These are phyloP conservation scores for Ibidorhyncha struthersii DNA, from an alignment of 2,113 vertebrate species.

Conservation along the genomic window DNA sequence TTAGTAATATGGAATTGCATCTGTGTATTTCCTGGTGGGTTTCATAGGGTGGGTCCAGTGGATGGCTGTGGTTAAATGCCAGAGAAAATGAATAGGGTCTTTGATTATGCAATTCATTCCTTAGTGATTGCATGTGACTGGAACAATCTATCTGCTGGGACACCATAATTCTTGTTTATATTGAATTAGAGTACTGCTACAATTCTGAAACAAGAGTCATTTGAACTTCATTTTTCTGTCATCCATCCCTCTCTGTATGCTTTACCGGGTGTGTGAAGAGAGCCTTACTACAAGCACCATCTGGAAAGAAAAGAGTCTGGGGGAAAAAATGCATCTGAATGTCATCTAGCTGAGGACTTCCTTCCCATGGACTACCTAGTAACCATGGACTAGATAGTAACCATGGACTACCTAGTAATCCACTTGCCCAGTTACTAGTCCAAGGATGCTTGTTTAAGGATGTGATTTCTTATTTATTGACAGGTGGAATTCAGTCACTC, in stretches of 20 bases:
- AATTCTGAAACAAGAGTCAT: not conserved
- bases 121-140: not conserved
- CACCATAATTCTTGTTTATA: not conserved
- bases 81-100: not conserved
- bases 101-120: not conserved
- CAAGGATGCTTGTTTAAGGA: not conserved
- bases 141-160: not conserved
- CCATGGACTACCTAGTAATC: not conserved
- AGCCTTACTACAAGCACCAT: not conserved
- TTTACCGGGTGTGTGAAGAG: not conserved
- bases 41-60: not conserved
- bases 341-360: not conserved
- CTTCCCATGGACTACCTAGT: not conserved
- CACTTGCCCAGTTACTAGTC: not conserved
- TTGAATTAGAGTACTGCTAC: not conserved
- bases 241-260: not conserved
- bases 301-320: not conserved
- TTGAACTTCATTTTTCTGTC: not conserved
- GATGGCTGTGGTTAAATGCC: not conserved
- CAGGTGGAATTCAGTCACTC: not conserved
- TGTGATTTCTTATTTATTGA: not conserved
- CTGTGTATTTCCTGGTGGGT: not conserved
- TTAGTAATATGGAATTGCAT: not conserved
- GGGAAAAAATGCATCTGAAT: not conserved
- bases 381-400: not conserved